Conservation (phyloP, 2,797 vertebrate species). For the Amblyopsis hoosieri region DNA sequence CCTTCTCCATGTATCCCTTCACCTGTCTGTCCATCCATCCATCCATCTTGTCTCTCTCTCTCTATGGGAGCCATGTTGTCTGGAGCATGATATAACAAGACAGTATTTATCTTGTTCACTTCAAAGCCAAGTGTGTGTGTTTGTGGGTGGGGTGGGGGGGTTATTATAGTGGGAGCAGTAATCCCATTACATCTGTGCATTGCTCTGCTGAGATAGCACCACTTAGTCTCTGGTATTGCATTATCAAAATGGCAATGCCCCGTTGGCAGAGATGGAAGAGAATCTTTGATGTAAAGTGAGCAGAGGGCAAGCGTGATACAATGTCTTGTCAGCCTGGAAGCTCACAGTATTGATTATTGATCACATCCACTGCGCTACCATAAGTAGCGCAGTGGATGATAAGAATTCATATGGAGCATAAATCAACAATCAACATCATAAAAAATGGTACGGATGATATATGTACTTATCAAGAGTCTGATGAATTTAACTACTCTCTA, state of each 20-base stretch:
- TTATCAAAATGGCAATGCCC: slow-evolving; percentile 26
- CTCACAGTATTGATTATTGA: not conserved
- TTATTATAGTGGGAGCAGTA: slow-evolving; percentile 6
- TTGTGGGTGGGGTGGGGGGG: too few relatives aligned
- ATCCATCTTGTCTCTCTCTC: not conserved
- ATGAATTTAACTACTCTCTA: too few relatives aligned
- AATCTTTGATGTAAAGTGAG: slow-evolving; percentile 10
- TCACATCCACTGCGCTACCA: too few relatives aligned
- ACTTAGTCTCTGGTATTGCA: slow-evolving; percentile 41
- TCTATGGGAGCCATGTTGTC: too few relatives aligned
- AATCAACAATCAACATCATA: too few relatives aligned
- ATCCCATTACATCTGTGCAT: slow-evolving; percentile 44
- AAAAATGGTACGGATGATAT: too few relatives aligned
- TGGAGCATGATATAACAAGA: too few relatives aligned
- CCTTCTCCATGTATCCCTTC: not conserved
- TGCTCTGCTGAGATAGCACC: slow-evolving; percentile 30
- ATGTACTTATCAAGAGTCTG: too few relatives aligned
- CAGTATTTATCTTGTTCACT: too few relatives aligned
- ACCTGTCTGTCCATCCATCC: slow-evolving; percentile 1
- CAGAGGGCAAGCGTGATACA: not conserved
- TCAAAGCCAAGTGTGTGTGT: too few relatives aligned
- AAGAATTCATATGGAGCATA: too few relatives aligned
- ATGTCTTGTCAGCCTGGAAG: not conserved
- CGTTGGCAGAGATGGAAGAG: slow-evolving; percentile 9
- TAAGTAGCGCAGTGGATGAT: too few relatives aligned